A percentile compares a stretch with the other conserved stretches of the same genome.
Conservation (phyloP, 2,113 vertebrate genomes). For the Mirounga angustirostris region DNA sequence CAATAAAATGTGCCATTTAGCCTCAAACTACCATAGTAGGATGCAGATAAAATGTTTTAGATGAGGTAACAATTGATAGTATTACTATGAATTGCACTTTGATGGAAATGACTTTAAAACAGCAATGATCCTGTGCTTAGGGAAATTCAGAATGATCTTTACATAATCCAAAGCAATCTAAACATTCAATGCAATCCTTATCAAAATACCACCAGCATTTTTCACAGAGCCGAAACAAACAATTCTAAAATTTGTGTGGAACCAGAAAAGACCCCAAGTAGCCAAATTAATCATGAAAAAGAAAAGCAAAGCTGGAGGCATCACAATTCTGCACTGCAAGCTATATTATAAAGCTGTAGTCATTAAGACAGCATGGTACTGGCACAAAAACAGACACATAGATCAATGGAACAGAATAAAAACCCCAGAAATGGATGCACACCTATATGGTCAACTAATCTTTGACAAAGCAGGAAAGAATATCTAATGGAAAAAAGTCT, state of each 20-base stretch:
- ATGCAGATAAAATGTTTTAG: slow-evolving; percentile 48
- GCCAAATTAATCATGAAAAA: not conserved
- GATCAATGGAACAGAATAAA: not conserved
- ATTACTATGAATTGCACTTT: not conserved
- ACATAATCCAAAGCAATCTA: not conserved
- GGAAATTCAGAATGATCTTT: not conserved
- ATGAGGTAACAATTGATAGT: not conserved
- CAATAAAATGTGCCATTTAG: slow-evolving; percentile 24
- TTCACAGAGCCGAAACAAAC: not conserved
- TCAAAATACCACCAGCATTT: not conserved
- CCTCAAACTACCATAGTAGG: not conserved
- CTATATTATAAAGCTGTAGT: not conserved
- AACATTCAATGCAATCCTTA: not conserved
- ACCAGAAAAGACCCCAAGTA: not conserved
- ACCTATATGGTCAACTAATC: not conserved
- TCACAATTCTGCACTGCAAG: not conserved
- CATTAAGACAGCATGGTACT: not conserved
- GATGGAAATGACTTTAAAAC: slow-evolving; percentile 20
- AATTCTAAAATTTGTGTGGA: not conserved
- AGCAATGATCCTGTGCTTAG: not conserved
- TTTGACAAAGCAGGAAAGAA: not conserved
- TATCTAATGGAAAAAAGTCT: not conserved
- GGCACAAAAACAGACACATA: not conserved
- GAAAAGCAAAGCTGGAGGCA: not conserved
- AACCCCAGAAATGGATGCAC: not conserved